phyloP scores from a whole-genome alignment of 2,113 vertebrate genomes.

The Lathamus discolor region DNA sequence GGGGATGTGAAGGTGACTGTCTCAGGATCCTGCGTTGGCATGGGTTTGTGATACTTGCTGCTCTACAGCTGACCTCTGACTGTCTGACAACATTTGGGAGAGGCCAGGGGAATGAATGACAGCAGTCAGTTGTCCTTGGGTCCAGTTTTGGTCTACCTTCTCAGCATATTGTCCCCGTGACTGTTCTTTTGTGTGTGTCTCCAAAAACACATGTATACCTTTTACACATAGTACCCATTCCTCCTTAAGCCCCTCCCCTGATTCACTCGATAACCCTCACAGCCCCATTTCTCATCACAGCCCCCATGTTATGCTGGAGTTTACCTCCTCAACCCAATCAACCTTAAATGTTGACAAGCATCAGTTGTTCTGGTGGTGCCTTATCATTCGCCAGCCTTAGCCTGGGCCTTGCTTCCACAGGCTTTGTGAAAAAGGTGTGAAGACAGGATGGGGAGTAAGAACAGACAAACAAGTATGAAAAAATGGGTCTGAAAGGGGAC shows the following conservation, averaged over 20 bases:
- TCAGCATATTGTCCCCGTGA: background rate
- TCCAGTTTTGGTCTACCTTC: background rate
- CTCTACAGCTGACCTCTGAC: background rate
- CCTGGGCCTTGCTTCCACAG: background rate
- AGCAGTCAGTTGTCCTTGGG: background rate
- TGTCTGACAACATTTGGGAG: background rate
- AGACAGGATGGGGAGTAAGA: background rate
- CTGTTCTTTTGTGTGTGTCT: background rate
- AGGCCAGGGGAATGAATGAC: background rate
- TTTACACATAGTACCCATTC: background rate
- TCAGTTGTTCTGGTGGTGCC: background rate
- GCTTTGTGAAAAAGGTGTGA: background rate
- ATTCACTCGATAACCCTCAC: background rate
- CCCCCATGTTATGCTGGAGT: accelerated
- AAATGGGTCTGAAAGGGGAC: background rate
- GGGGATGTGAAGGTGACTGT: background rate
- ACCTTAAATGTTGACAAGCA: background rate
- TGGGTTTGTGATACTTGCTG: background rate
- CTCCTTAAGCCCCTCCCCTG: background rate
- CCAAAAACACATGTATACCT: background rate
- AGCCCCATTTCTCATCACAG: background rate
- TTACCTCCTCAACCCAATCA: background rate
- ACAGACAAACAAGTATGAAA: background rate
- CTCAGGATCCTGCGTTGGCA: background rate
- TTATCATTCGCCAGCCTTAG: accelerated